Evolutionary conservation across 2,888 invertebrate genomes (phyloP), one percentile per base, ranked within the genome.

Genomic region (Odontocolon sp.): DNA sequence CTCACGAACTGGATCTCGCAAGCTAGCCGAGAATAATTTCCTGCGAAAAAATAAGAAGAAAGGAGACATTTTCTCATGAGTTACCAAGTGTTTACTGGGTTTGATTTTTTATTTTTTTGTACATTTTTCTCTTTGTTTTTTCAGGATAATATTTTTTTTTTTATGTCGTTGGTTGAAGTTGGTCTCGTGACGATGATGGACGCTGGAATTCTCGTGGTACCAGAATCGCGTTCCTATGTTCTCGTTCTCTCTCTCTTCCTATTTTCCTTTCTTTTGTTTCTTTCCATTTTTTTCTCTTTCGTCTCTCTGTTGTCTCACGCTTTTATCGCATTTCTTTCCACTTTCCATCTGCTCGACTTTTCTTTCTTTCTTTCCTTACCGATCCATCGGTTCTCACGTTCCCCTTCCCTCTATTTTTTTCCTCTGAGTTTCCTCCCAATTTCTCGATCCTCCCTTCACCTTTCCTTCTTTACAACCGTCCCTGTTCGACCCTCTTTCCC

Each of bases 1-100:
- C 98, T 95, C 87, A 97, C 97, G 92, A 98, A 98, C 92, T 98
- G 97, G 92, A 98, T 98, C 92, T 97, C 97, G 92, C 97, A 98
- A 87, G 97, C 96, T 94, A 98, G 92, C 90, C 98, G 95, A 89
- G 97, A 98, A 93, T 98, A 98, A 93, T 98, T 97, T 94, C 98
- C 98, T 97, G 93, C 86, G 89, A 89, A 88, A 89, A 85, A 73
- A 80, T 26, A 86, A 83, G 86, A 86, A 82, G 78, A 79, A 81
- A 73, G 69, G 69, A 69, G 64, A 77, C 77, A 73, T 77, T 72
- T 77, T 77, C 77, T 77, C 73, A 69, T 77, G 73, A 77, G 77
- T 77, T 45, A 45, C 64, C 33, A 66, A 16, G 52, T 47, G 42
- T 69, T 61, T 57, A 47, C 40, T 70, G 59, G n/a, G 26, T 56